Evolutionary conservation across 2,888 invertebrate species (phyloP), one percentile per base, ranked within the genome.

Genomic region (Onchidella celtica): DNA sequence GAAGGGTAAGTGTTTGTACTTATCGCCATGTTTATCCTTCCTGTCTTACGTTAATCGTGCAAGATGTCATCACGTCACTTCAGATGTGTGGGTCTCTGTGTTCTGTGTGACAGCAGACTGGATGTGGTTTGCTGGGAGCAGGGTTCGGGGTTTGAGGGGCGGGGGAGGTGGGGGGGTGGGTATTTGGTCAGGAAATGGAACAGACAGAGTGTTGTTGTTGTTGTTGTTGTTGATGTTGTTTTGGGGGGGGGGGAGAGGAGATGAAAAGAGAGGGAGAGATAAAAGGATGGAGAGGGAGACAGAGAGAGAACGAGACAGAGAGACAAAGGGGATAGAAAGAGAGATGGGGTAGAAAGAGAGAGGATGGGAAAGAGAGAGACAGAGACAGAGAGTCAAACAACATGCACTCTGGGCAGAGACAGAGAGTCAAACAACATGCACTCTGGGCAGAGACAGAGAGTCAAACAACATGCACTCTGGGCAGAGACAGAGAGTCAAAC

Each of bases 311-410:
- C n/a, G 40, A 40, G 9, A 40, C 24, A 47, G 47, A 72, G 72
- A 47, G 47, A 47, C 4, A 21, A 21, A 6, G 29, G 72, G 55
- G 72, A 47, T n/a, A 72, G 47, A 72, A 29, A 47, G 72, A 72
- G 72, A 47, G 9, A 36, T 34, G 36, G 36, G 21, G n/a, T n/a
- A n/a, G n/a, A 21, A 21, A 21, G 59, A 59, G 59, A 21, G 4
- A 21, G 59, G n/a, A 38, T 3, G 34, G 38, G 3, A 36, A 38
- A 68, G 9, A 68, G 27, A 32, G 34, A 68, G 36, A 68, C 29
- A 36, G 68, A 68, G n/a, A n/a, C n/a, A n/a, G n/a, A n/a, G n/a
- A n/a, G n/a, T n/a, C n/a, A n/a, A n/a, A n/a, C n/a, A n/a, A n/a
- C n/a, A n/a, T n/a, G n/a, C n/a, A n/a, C n/a, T n/a, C n/a, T n/a